phyloP scores from a whole-genome alignment of 1,140 invertebrate species.

The Drosophila repletoides region DNA sequence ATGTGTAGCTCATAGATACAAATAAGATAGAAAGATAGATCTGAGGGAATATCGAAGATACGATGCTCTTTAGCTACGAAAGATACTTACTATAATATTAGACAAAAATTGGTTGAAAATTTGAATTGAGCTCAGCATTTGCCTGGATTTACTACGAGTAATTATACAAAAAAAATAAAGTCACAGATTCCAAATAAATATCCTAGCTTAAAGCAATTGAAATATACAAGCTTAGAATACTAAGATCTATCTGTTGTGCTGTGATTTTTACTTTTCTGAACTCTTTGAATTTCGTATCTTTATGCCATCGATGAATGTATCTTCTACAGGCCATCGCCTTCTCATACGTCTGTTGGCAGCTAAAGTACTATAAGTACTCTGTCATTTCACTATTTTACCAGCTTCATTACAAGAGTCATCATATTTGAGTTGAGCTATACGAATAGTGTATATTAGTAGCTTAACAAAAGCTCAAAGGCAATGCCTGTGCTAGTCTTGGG shows the following conservation, averaged over 20 bases:
- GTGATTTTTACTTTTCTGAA: no score
- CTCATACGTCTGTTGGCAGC: no score
- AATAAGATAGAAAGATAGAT: constrained; percentile 57
- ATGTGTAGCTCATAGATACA: constrained; percentile 60
- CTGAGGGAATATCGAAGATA: constrained; percentile 32
- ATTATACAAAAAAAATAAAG: no score
- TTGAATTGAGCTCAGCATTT: no score
- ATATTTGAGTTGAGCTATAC: constrained; percentile 3
- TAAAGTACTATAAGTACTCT: background rate
- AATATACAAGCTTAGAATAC: no score
- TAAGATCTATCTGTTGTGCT: no score
- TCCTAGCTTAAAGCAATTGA: no score
- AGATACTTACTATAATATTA: background rate
- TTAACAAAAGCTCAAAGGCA: constrained; percentile 35
- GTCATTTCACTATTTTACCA: constrained; percentile 5
- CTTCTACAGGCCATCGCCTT: no score
- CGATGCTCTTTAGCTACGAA: constrained; percentile 37
- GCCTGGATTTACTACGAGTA: no score
- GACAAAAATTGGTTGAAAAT: background rate
- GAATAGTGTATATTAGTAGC: constrained; percentile 32
- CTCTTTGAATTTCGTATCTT: no score
- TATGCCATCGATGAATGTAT: no score
- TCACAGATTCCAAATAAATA: no score
- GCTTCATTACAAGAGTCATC: constrained; percentile 19
- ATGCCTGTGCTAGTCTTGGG: constrained; percentile 31